A percentile compares a stretch with the other conserved stretches of the same genome.
These are phyloP conservation scores for Cathartes aura DNA, from an alignment of 2,113 vertebrate species.

Conservation along the genomic window DNA sequence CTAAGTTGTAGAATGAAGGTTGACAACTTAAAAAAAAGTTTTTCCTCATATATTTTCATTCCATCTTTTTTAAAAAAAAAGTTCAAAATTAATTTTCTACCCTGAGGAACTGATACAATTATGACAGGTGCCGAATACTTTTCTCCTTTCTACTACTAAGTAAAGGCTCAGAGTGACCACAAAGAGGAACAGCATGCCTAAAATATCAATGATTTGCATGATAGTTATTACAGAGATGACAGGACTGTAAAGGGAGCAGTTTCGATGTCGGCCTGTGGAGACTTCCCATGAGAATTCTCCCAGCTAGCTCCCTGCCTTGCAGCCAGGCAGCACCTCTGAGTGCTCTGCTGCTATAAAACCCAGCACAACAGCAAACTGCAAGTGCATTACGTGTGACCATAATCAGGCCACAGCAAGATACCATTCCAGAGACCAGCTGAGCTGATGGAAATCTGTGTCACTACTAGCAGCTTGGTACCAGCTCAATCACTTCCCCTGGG, in stretches of 20 bases:
- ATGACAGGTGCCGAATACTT: not conserved
- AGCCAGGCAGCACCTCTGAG: not conserved
- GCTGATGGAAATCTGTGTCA: not conserved
- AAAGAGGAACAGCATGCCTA: not conserved
- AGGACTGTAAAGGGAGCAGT: not conserved
- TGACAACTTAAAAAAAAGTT: not conserved
- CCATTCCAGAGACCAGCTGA: not conserved
- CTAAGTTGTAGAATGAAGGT: not conserved
- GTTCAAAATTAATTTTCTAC: not conserved
- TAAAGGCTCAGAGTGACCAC: not conserved
- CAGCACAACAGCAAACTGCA: not conserved
- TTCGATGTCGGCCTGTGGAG: not conserved
- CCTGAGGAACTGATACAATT: not conserved
- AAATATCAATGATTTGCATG: slow-evolving; percentile 20
- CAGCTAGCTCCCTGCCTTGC: not conserved
- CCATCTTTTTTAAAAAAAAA: too few relatives aligned
- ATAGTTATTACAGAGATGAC: not conserved
- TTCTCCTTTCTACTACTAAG: not conserved
- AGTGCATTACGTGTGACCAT: not conserved
- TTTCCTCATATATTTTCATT: not conserved
- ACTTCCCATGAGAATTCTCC: not conserved
- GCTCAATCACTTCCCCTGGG: not conserved
- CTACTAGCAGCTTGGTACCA: not conserved
- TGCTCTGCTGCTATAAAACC: not conserved
- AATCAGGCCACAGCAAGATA: not conserved